A percentile compares a stretch with the other conserved stretches of the same genome.
Evolutionary conservation across 2,888 invertebrate genomes (phyloP).

Genomic region (Drosophila prostipennis): DNA sequence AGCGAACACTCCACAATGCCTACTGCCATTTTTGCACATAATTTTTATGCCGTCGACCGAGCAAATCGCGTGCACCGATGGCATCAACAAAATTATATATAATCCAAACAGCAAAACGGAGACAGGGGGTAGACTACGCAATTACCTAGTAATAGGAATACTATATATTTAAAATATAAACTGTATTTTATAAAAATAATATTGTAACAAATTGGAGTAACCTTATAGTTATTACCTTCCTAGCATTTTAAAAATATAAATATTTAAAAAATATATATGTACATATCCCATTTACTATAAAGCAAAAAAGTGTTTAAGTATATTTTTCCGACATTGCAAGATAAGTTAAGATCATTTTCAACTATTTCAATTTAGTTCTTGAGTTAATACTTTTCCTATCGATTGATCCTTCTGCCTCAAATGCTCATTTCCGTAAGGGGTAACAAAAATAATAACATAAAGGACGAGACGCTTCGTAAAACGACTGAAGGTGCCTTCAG

Average conservation of each 20-base stretch:
- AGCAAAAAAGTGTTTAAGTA: too few species aligned
- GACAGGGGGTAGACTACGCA: slow-evolving; percentile 2
- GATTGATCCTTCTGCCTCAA: background rate
- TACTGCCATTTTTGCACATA: slow-evolving; percentile 72
- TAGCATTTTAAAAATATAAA: too few species aligned
- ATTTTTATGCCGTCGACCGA: slow-evolving; percentile 68
- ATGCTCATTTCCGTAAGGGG: slow-evolving; percentile 14
- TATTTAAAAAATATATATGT: too few species aligned
- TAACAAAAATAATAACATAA: slow-evolving; percentile 43
- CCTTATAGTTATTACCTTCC: too few species aligned
- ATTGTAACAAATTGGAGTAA: too few species aligned
- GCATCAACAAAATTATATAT: slow-evolving; percentile 60
- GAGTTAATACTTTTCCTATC: background rate
- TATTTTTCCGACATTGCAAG: too few species aligned
- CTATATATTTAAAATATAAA: too few species aligned
- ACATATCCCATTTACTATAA: too few species aligned
- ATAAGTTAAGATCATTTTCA: too few species aligned
- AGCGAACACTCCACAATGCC: slow-evolving; percentile 65
- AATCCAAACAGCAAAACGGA: slow-evolving; percentile 5
- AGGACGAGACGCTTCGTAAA: slow-evolving; percentile 30
- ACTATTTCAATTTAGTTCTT: too few species aligned
- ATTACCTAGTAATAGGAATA: slow-evolving; percentile 5
- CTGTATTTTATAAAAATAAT: too few species aligned
- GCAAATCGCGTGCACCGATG: slow-evolving; percentile 69
- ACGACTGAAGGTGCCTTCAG: slow-evolving; percentile 60